A percentile compares a stretch with the other conserved stretches of the same genome.
Evolutionary conservation across 2,113 vertebrate genomes (phyloP).

Genomic region (Danionella cerebrum): DNA sequence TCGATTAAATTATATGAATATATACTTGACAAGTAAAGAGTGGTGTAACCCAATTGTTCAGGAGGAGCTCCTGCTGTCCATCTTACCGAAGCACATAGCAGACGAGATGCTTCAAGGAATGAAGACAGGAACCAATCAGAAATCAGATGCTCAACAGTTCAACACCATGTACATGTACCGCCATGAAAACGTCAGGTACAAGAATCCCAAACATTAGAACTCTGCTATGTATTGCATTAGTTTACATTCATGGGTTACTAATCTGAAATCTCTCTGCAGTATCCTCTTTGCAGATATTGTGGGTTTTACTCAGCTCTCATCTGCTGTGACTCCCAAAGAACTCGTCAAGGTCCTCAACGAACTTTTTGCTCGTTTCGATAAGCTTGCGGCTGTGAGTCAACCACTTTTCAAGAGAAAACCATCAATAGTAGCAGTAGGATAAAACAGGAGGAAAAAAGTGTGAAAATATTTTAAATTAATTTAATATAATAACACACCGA

Average conservation of each 20-base stretch:
- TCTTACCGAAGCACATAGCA: slow-evolving; percentile 92
- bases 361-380: slow-evolving; percentile 90
- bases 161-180: slow-evolving; percentile 99
- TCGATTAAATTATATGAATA: too few relatives aligned
- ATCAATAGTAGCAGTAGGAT: too few relatives aligned
- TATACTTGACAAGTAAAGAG: too few relatives aligned
- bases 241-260: neutral
- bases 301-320: slow-evolving; percentile 92
- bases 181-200: slow-evolving; percentile 91
- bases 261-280: slow-evolving; percentile 51
- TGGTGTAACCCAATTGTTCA: too few relatives aligned
- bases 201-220: neutral
- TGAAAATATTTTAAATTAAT: too few relatives aligned
- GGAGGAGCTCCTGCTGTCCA: slow-evolving; percentile 91
- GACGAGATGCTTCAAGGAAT: slow-evolving; percentile 96
- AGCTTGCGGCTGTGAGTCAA: slow-evolving; percentile 80
- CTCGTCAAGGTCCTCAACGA: slow-evolving; percentile 92
- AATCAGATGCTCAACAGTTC: slow-evolving; percentile 85
- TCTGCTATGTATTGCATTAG: too few relatives aligned
- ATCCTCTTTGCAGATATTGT: slow-evolving; percentile 96
- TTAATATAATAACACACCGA: too few relatives aligned
- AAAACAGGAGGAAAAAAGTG: too few relatives aligned
- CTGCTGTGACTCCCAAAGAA: slow-evolving; percentile 85
- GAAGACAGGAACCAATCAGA: slow-evolving; percentile 84
- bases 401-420: too few relatives aligned